Evolutionary conservation across 2,797 vertebrate genomes (phyloP).

Genomic region (Falco cherrug): DNA sequence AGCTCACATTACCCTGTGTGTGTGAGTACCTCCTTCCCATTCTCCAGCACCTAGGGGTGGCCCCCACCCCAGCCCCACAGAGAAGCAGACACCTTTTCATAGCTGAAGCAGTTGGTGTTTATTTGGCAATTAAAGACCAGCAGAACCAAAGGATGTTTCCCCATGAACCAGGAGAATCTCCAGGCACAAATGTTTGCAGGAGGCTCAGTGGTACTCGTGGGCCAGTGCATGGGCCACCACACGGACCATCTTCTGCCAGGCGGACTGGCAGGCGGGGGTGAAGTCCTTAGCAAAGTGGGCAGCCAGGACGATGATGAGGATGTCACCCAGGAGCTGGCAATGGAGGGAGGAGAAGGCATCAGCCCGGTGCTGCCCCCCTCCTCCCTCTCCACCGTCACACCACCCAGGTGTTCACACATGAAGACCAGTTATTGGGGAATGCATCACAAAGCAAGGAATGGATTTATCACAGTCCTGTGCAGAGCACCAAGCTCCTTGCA

Average conservation of each 20-base stretch:
- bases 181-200: rapidly evolving
- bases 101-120: neutral
- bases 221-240: slow-evolving; percentile 68
- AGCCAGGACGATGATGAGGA: slow-evolving; percentile 69
- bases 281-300: slow-evolving; percentile 23
- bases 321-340: slow-evolving; percentile 74
- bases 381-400: rapidly evolving
- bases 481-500: neutral
- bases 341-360: neutral
- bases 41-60: neutral
- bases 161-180: rapidly evolving
- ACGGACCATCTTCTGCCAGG: slow-evolving; percentile 72
- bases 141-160: neutral
- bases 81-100: neutral
- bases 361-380: rapidly evolving
- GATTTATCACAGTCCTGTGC: rapidly evolving
- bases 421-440: rapidly evolving
- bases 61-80: neutral
- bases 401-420: rapidly evolving
- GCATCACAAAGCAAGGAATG: rapidly evolving
- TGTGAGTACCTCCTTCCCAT: rapidly evolving
- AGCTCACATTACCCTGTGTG: rapidly evolving
- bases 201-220: slow-evolving; percentile 72
- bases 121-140: neutral
- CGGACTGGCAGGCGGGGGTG: slow-evolving; percentile 56